Percentiles rank a stretch among this genome's conserved stretches.
Evolutionary conservation across 2,797 vertebrate species (phyloP).

Genomic region (Sylvilagus floridanus): DNA sequence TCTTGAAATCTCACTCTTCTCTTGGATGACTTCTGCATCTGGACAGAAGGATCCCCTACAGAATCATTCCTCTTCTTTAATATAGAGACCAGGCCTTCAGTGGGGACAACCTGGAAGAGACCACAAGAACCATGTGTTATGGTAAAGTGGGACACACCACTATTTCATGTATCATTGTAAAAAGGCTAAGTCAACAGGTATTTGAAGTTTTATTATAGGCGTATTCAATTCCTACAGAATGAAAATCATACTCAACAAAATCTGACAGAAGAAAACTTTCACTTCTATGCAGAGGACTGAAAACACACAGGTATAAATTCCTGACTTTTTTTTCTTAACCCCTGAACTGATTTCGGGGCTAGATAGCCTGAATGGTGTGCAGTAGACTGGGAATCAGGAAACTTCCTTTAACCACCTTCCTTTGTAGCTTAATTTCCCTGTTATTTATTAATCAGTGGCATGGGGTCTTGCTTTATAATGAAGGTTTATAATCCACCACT

Average conservation of each 20-base stretch:
- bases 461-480: not conserved
- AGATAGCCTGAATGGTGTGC: not conserved
- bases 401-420: not conserved
- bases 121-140: not conserved
- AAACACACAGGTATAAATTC: not conserved
- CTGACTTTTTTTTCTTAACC: not conserved
- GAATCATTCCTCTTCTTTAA: conserved; percentile 93
- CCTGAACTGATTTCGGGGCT: not conserved
- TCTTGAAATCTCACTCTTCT: conserved; percentile 97
- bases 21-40: conserved; percentile 88
- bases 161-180: not conserved
- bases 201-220: not conserved
- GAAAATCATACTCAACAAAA: not conserved
- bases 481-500: not conserved
- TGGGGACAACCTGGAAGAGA: conserved; percentile 89
- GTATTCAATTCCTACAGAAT: not conserved
- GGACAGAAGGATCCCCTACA: conserved; percentile 88
- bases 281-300: not conserved
- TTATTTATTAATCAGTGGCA: not conserved
- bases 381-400: not conserved
- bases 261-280: not conserved
- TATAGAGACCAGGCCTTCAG: conserved; percentile 96
- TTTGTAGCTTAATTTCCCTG: not conserved
- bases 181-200: not conserved
- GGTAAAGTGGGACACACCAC: not conserved